Evolutionary conservation across 2,113 vertebrate species (phyloP).

Genomic region (Xenopus tropicalis): UCB_Xtro_10.0 CM004452.2:46922001-46922500

Average conservation of each 20-base stretch:
- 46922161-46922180: slow-evolving; percentile 77
- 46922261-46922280: slow-evolving; percentile 1
- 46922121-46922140: slow-evolving; percentile 70
- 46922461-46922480: no score
- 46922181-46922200: slow-evolving; percentile 79
- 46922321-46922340: slow-evolving; percentile 70
- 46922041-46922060: neutral
- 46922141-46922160: slow-evolving; percentile 77
- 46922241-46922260: neutral
- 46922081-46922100: slow-evolving; percentile 70
- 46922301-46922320: slow-evolving; percentile 56
- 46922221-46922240: neutral
- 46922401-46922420: no score
- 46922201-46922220: slow-evolving; percentile 73
- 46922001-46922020: no score
- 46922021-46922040: neutral
- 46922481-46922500: no score
- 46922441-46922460: no score
- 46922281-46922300: slow-evolving; percentile 62
- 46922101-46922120: slow-evolving; percentile 70
- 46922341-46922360: no score
- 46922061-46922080: slow-evolving; percentile 76
- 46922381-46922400: no score
- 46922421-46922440: no score
- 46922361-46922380: no score